Evolutionary conservation across 2,888 invertebrate species (phyloP), one percentile per base, ranked within the genome.

Genomic region (Odontothrips loti): DNA sequence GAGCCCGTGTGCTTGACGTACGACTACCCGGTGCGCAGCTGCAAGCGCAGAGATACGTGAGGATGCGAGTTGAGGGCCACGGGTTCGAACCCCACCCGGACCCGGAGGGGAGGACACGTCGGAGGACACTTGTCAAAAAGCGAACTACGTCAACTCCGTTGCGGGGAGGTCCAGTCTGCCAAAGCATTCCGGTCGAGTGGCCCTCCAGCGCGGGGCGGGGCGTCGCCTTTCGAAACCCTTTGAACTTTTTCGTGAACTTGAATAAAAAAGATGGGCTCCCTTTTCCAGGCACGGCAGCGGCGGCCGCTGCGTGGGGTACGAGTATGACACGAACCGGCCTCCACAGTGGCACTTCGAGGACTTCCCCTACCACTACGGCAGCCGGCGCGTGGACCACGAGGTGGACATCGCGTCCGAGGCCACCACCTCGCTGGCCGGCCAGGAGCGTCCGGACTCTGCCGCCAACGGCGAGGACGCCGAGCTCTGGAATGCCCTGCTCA

Each of bases 401-500:
- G 68, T 75, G 68, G 27, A 27, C 68, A 27, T 75, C 23, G 68
- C 68, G 27, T 23, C 23, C 23, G 68, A 75, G 68, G 68, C 23
- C 8, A 27, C 68, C 23, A 27, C 68, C 23, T n/a, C 68, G 68
- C 68, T 75, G 68, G 68, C 68, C 11, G 68, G 68, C 27, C 68
- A 75, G 68, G 68, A 75, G 68, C 68, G 68, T 27, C 68, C 68
- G 11, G 68, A 75, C 27, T 23, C 27, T 8, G 68, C 68, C 23
- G 68, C 68, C 68, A 75, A 75, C 68, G 68, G 68, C 27, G 68
- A 75, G 68, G 68, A 75, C 68, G 68, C 68, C 68, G 68, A 75
- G 68, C 68, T 75, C 23, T 75, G 68, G 68, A 23, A 75, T 27
- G 68, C 68, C 23, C 68, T 75, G 27, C 68, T 75, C 27, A 75